These are phyloP conservation scores for Scyliorhinus canicula DNA, from an alignment of 2,797 vertebrate genomes.

Conservation along the genomic window DNA sequence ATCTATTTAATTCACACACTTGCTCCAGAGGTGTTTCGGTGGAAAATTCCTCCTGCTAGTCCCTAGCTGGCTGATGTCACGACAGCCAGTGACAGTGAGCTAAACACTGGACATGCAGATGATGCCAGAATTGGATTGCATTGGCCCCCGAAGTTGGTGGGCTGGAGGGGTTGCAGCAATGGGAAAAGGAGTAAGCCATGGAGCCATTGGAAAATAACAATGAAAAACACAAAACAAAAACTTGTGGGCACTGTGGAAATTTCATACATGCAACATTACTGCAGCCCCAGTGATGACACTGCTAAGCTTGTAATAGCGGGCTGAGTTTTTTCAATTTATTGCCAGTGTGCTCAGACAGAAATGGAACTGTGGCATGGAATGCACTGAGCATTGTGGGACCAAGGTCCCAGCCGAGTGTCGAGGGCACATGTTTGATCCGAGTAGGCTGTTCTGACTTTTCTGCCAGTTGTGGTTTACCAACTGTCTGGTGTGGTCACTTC, in stretches of 20 bases:
- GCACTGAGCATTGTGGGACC: not conserved
- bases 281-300: not conserved
- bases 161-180: not conserved
- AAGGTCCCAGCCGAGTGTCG: not conserved
- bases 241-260: not conserved
- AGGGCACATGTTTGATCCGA: not conserved
- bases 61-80: not conserved
- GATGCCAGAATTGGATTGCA: not conserved
- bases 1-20: too few relatives aligned
- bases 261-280: not conserved
- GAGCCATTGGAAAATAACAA: not conserved
- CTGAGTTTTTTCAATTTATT: not conserved
- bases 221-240: not conserved
- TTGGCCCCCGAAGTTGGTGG: not conserved
- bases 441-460: not conserved
- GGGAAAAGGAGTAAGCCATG: not conserved
- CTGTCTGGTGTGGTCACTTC: not conserved
- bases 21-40: too few relatives aligned
- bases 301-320: not conserved
- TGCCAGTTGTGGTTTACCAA: not conserved
- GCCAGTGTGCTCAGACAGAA: not conserved
- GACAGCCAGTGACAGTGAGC: not conserved
- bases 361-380: not conserved
- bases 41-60: not conserved
- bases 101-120: not conserved